These are phyloP conservation scores for Neria commutata DNA, from an alignment of 2,888 invertebrate species.

Conservation along the genomic window DNA sequence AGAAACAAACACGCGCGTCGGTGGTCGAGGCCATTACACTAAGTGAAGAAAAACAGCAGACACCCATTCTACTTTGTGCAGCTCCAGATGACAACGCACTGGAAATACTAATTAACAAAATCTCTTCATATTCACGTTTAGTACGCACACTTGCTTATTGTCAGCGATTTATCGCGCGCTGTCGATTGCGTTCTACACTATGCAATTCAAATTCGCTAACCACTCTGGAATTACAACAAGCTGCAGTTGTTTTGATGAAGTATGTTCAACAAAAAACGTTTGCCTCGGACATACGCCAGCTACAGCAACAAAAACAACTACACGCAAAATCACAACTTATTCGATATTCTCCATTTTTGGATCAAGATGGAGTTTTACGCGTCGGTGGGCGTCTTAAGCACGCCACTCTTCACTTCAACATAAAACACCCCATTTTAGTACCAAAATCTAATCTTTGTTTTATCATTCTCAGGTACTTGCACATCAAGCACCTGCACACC, in stretches of 20 bases:
- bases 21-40: background rate
- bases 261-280: no score
- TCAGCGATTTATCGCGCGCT: conserved; percentile 7
- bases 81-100: background rate
- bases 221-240: no score
- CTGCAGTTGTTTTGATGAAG: no score
- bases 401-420: conserved; percentile 1
- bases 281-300: no score
- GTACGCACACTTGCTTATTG: conserved; percentile 4
- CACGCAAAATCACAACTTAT: background rate
- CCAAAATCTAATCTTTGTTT: conserved; percentile 9
- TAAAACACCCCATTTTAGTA: conserved; percentile 19
- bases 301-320: background rate
- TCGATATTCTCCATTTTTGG: background rate
- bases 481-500: conserved; percentile 13
- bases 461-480: conserved; percentile 15
- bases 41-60: background rate
- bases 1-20: background rate
- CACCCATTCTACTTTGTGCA: background rate
- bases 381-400: no score
- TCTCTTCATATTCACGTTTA: conserved; percentile 11
- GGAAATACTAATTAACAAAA: background rate
- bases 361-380: no score
- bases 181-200: no score
- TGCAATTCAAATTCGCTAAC: no score